Evolutionary conservation across 1,140 invertebrate species (phyloP).

Genomic region (Phocides pigmalion): DNA sequence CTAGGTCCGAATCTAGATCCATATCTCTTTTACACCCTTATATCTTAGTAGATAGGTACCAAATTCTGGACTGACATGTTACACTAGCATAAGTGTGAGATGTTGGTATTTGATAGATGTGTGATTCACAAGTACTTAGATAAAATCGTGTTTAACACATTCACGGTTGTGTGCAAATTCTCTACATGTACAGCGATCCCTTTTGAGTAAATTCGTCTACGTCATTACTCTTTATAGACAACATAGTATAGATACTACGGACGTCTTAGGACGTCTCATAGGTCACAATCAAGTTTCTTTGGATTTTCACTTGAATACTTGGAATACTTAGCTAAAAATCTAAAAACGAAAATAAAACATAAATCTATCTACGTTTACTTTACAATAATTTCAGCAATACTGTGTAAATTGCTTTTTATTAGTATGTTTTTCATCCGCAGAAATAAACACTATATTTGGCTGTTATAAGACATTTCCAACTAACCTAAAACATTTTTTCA

Average conservation of each 20-base stretch:
- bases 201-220: background rate
- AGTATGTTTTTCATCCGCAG: too few relatives aligned
- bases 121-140: background rate
- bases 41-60: constrained; percentile 46
- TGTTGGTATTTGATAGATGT: background rate
- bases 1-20: constrained; percentile 37
- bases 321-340: too few relatives aligned
- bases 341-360: too few relatives aligned
- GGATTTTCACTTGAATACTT: too few relatives aligned
- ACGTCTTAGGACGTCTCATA: background rate
- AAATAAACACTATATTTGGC: too few relatives aligned
- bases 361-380: too few relatives aligned
- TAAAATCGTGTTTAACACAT: background rate
- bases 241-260: background rate
- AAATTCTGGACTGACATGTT: constrained; percentile 6
- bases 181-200: background rate
- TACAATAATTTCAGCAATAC: too few relatives aligned
- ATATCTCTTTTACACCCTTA: constrained; percentile 34
- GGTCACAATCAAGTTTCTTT: too few relatives aligned
- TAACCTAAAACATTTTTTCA: too few relatives aligned
- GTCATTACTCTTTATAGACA: background rate
- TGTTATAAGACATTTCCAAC: too few relatives aligned
- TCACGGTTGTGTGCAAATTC: background rate
- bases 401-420: too few relatives aligned
- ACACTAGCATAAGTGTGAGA: constrained; percentile 5